Evolutionary conservation across 2,113 vertebrate species (phyloP).

Genomic region (Epinephelus moara): DNA sequence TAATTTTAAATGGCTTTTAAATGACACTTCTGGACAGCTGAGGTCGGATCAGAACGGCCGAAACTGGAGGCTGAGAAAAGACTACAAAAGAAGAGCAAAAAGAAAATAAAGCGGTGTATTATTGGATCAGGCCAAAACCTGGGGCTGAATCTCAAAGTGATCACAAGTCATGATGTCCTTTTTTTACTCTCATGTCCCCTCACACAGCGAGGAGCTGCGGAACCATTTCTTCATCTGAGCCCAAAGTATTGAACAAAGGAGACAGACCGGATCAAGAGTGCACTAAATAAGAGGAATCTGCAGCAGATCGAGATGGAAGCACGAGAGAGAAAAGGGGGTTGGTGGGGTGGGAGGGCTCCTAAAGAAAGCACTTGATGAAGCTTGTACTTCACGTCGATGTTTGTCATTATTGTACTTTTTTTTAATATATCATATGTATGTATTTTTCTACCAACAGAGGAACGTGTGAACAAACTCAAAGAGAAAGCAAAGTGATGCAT

Average conservation of each 20-base stretch:
- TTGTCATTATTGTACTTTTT: slow-evolving; percentile 78
- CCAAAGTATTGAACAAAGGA: slow-evolving; percentile 49
- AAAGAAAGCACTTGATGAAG: slow-evolving; percentile 80
- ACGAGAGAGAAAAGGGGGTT: neutral
- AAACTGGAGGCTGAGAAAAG: slow-evolving; percentile 12
- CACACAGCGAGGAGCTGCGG: slow-evolving; percentile 6
- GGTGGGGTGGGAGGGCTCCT: slow-evolving; percentile 36
- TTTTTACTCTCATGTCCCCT: slow-evolving; percentile 13
- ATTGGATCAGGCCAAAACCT: neutral
- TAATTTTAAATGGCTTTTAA: slow-evolving; percentile 41
- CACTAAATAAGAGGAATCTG: slow-evolving; percentile 60
- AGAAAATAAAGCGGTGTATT: neutral
- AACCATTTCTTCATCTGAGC: slow-evolving; percentile 12
- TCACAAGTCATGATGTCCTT: slow-evolving; percentile 19
- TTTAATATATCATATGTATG: slow-evolving; percentile 79
- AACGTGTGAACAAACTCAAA: slow-evolving; percentile 60
- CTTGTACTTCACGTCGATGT: slow-evolving; percentile 72
- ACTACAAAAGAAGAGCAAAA: slow-evolving; percentile 11
- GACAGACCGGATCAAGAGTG: slow-evolving; percentile 40
- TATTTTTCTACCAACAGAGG: slow-evolving; percentile 85
- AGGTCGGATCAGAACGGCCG: neutral
- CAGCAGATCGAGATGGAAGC: slow-evolving; percentile 38
- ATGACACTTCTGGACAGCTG: slow-evolving; percentile 4
- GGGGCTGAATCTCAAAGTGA: slow-evolving; percentile 20
- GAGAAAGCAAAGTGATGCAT: slow-evolving; percentile 60